These are phyloP conservation scores for Amphipyra tragopoginis DNA, from an alignment of 2,888 invertebrate genomes.

Conservation along the genomic window DNA sequence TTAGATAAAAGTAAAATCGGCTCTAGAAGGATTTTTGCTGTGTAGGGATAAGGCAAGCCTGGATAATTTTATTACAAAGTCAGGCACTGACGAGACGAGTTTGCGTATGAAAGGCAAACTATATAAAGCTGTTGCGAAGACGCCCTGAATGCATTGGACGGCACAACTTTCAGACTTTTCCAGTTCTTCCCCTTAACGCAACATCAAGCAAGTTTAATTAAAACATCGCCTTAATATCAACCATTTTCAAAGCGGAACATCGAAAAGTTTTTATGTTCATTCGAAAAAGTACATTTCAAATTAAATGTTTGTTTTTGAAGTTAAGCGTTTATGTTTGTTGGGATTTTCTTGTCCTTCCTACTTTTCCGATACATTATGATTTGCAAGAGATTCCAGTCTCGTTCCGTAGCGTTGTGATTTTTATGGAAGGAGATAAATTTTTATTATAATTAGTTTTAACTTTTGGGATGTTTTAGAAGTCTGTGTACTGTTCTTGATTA, in stretches of 20 bases:
- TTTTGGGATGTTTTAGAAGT: conserved; percentile 1
- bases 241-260: conserved; percentile 64
- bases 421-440: conserved; percentile 6
- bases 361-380: conserved; percentile 57
- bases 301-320: conserved; percentile 71
- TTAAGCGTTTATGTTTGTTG: conserved; percentile 65
- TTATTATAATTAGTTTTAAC: not conserved
- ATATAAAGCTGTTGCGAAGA: conserved; percentile 31
- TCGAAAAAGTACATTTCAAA: conserved; percentile 69
- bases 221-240: conserved; percentile 72
- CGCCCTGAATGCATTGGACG: conserved; percentile 43
- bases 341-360: conserved; percentile 60
- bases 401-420: conserved; percentile 2
- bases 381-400: conserved; percentile 6
- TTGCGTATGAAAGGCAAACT: conserved; percentile 44
- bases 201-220: conserved; percentile 80
- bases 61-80: conserved; percentile 49
- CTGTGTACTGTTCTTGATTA: not conserved
- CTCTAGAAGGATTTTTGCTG: conserved; percentile 8
- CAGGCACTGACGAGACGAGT: conserved; percentile 37
- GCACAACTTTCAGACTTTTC: conserved; percentile 56
- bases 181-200: conserved; percentile 45
- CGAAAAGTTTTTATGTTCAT: conserved; percentile 70
- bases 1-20: too few relatives aligned
- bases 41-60: conserved; percentile 6